Percentiles rank a stretch among this genome's conserved stretches.
phyloP scores from a whole-genome alignment of 2,797 vertebrate species.

The Sebastes minor region DNA sequence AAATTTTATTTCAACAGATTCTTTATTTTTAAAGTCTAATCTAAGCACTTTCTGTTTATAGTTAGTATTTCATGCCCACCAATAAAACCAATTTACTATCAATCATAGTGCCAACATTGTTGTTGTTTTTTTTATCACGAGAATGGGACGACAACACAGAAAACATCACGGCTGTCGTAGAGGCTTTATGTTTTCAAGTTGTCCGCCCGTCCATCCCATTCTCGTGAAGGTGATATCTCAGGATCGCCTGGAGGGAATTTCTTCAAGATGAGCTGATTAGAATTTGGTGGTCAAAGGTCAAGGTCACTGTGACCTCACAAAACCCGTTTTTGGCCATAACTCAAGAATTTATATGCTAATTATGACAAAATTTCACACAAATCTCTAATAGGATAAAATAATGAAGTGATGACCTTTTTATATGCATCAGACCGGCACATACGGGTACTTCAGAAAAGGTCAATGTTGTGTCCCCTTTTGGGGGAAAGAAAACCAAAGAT shows the following conservation, averaged over 20 bases:
- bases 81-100: constrained; percentile 61
- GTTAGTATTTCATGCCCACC: constrained; percentile 25
- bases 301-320: too few species aligned
- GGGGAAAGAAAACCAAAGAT: too few species aligned
- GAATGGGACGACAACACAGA: background rate
- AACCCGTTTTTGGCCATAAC: too few species aligned
- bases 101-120: background rate
- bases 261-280: too few species aligned
- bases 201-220: background rate
- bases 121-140: background rate
- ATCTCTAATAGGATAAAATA: too few species aligned
- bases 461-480: too few species aligned
- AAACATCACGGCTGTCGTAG: background rate
- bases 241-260: too few species aligned
- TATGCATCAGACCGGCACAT: background rate
- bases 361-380: too few species aligned
- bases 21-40: constrained; percentile 41
- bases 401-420: background rate
- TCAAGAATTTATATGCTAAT: too few species aligned
- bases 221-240: background rate
- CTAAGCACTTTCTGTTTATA: constrained; percentile 44
- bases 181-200: background rate
- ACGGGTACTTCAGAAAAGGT: too few species aligned
- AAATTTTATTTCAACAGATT: constrained; percentile 38
- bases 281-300: too few species aligned